Evolutionary conservation across 2,797 vertebrate species (phyloP), one percentile per base, ranked within the genome.

Genomic region (Aplochiton taeniatus): DNA sequence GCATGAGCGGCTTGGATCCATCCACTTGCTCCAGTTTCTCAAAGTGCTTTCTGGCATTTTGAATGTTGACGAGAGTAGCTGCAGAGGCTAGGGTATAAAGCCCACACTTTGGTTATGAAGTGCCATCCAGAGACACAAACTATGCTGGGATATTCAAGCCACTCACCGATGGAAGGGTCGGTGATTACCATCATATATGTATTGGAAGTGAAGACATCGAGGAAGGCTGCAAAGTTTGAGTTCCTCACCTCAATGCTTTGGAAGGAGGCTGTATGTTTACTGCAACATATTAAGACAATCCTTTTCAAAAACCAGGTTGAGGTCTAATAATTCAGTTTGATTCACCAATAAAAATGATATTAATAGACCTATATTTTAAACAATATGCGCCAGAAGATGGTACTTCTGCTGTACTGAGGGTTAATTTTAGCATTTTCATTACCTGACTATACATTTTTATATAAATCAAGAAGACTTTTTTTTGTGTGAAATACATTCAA

Each of bases 221-320:
- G 99, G 85, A 99, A 99, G 83, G 97, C 97, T 1, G 97, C 98
- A 80, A 99, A 99, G 91, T 98, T 99, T 72, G 97, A 98, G 90
- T 99, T 99, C 74, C 98, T 94, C 78, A 99, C 98, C 84, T 99
- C 98, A 97, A 99, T 99, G 89, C 98, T 99, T 90, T 99, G 98
- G 91, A 99, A 99, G 49, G 97, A 99, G 59, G 98, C 98, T 50
- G 98, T 97, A 77, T 99, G 85, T 85, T 99, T 99, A 88, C 98
- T 99, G 78, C 4, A 79, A 79, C 7, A 66, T 70, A 68, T 31
- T 13, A 51, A 42, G 45, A 8, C 41, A 9, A 20, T 52, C 17
- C 11, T 18, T 54, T 54, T 54, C 52, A 19, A 54, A 17, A 19
- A 18, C 18, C 16, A n/a, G 16, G 3, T 16, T 52, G 50, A 11